These are phyloP conservation scores for Phyto melanocephala DNA, from an alignment of 2,888 invertebrate genomes.

Conservation along the genomic window DNA sequence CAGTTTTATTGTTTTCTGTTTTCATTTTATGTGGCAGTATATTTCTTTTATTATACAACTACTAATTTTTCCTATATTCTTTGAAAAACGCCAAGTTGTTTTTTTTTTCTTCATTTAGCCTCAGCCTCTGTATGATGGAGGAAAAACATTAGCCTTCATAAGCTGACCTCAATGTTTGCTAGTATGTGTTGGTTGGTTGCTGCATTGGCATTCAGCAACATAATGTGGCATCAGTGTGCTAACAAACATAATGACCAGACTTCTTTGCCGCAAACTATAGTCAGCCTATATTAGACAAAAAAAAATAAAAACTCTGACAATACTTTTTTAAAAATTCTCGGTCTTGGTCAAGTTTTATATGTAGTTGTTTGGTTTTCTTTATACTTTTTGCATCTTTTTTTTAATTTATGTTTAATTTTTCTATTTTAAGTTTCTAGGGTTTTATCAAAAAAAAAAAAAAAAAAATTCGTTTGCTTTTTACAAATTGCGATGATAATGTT, in stretches of 20 bases:
- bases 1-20: constrained; percentile 29
- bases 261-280: constrained; percentile 43
- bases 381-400: background rate
- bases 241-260: constrained; percentile 23
- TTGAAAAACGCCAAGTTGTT: constrained; percentile 11
- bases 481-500: background rate
- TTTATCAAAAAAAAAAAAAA: background rate
- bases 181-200: constrained; percentile 29
- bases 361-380: constrained; percentile 1
- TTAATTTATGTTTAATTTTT: background rate
- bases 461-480: too few species aligned
- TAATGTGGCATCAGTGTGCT: constrained; percentile 44
- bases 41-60: constrained; percentile 42
- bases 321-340: constrained; percentile 46
- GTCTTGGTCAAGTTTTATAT: constrained; percentile 63
- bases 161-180: constrained; percentile 59
- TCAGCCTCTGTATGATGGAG: constrained; percentile 42
- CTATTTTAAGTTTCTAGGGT: background rate
- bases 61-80: constrained; percentile 1
- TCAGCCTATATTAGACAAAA: background rate
- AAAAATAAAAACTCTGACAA: constrained; percentile 1
- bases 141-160: constrained; percentile 59
- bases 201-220: constrained; percentile 25
- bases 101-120: background rate
- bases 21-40: constrained; percentile 29